Base-by-base conservation (phyloP, 2,888 invertebrate species). In the Unio pictorum region DNA sequence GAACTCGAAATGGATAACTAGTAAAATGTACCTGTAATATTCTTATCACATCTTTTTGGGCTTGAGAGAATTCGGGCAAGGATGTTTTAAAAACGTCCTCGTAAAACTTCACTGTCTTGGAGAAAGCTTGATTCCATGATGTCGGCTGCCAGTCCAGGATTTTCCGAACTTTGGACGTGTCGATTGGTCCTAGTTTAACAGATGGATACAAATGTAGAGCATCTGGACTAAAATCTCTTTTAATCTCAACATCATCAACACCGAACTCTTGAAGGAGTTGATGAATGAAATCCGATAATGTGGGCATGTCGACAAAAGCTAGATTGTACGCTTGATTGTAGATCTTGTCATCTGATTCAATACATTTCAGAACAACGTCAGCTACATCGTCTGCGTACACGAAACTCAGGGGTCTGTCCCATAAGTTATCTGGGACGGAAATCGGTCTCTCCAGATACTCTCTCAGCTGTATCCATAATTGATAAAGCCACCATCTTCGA, bases 401-500 rank as follows among this genome's bases (percentile, higher is more conserved):
- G 62, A 90, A 87, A 68, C 91, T 91, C 54, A 90, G 85, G 55
- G 84, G 83, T 45, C 87, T 81, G 61, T 84, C 79, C 58, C 77
- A 76, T 18, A 88, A 78, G 54, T 80, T 80, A 26, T 79, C 70
- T 0, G 91, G 90, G 30, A 91, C 80, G 20, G 79, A 78, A 20
- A 90, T 75, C 15, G 86, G 86, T 34, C 80, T 74, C 54, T 86
- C 81, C 15, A 88, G 79, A 67, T 82, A 76, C 7, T 81, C 72
- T 55, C 81, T 77, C 60, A 90, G 82, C 73, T 86, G 83, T 56
- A 91, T 80, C 91, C 91, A 91, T 73, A 91, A 72, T 72, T 91
- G 91, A 77, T 91, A 91, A 4, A 89, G 84, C 91, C 90, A 91
- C 87, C 88, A 91, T 11, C 91, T 80, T 68, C 89, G 86, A 0